A percentile compares a stretch with the other conserved stretches of the same genome.
Conservation (phyloP, 2,797 vertebrate genomes). For the Mormyrops boulengeri region DNA sequence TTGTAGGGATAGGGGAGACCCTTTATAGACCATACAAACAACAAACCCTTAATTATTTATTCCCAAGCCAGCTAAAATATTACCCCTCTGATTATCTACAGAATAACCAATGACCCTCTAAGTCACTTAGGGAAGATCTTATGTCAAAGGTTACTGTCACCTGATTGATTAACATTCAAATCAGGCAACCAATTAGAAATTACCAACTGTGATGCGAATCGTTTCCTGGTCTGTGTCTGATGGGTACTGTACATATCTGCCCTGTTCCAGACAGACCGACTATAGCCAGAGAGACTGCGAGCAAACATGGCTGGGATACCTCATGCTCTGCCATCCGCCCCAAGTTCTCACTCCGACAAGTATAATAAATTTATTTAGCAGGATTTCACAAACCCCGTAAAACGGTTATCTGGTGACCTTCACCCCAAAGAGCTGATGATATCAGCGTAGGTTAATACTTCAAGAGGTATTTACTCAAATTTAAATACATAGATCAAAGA, state of each 20-base stretch:
- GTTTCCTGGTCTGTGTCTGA: background rate
- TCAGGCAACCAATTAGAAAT: background rate
- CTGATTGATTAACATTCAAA: background rate
- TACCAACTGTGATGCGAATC: background rate
- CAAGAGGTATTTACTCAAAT: background rate
- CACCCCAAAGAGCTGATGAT: background rate
- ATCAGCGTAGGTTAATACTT: background rate
- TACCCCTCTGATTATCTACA: background rate
- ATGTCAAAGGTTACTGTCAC: background rate
- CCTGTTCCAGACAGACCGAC: background rate
- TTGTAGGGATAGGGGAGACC: background rate
- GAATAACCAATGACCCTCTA: background rate
- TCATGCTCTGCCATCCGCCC: background rate
- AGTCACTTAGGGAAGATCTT: background rate
- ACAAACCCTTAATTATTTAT: background rate
- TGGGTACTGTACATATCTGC: background rate
- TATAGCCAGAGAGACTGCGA: background rate
- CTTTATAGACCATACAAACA: background rate
- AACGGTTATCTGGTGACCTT: background rate
- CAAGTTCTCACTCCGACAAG: background rate
- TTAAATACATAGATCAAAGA: background rate
- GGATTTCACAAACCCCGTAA: background rate
- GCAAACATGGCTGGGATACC: background rate
- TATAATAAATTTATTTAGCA: background rate
- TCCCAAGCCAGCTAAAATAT: background rate